A percentile compares a stretch with the other conserved stretches of the same genome.
These are phyloP conservation scores for Laspeyria flexula DNA, from an alignment of 2,888 invertebrate species.

Conservation along the genomic window DNA sequence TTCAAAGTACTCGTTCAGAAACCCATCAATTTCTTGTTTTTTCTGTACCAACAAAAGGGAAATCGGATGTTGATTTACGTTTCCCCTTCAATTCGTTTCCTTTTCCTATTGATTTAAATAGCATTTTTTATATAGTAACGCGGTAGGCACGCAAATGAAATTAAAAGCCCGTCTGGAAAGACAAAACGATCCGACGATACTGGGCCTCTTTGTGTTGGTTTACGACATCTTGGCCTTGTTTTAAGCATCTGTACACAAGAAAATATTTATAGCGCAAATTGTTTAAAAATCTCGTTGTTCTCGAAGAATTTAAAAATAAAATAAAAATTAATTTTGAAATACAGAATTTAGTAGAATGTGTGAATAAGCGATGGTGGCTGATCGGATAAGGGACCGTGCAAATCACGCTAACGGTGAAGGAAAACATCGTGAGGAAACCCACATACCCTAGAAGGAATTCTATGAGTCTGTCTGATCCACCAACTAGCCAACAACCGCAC, in stretches of 20 bases:
- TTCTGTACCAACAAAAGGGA: slow-evolving; percentile 14
- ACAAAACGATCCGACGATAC: slow-evolving; percentile 9
- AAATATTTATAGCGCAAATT: neutral
- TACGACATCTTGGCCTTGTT: slow-evolving; percentile 6
- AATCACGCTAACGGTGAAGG: too few species aligned
- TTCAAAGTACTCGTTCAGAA: neutral
- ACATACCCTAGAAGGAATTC: too few species aligned
- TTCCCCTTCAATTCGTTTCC: slow-evolving; percentile 26
- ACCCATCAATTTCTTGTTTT: slow-evolving; percentile 12
- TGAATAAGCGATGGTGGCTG: too few species aligned
- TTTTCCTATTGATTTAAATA: slow-evolving; percentile 33
- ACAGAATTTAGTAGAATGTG: too few species aligned
- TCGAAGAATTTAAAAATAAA: too few species aligned
- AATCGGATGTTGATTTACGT: slow-evolving; percentile 37
- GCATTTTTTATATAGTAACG: slow-evolving; percentile 12
- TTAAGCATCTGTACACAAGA: neutral
- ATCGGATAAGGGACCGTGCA: too few species aligned
- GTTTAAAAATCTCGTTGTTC: neutral
- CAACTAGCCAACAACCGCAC: too few species aligned
- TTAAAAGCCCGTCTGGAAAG: slow-evolving; percentile 16
- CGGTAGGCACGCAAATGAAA: slow-evolving; percentile 15
- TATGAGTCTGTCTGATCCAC: too few species aligned
- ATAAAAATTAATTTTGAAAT: too few species aligned
- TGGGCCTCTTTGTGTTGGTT: slow-evolving; percentile 9
- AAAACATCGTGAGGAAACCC: too few species aligned